Evolutionary conservation across 2,797 vertebrate genomes (phyloP).

Genomic region (Chelmon rostratus): DNA sequence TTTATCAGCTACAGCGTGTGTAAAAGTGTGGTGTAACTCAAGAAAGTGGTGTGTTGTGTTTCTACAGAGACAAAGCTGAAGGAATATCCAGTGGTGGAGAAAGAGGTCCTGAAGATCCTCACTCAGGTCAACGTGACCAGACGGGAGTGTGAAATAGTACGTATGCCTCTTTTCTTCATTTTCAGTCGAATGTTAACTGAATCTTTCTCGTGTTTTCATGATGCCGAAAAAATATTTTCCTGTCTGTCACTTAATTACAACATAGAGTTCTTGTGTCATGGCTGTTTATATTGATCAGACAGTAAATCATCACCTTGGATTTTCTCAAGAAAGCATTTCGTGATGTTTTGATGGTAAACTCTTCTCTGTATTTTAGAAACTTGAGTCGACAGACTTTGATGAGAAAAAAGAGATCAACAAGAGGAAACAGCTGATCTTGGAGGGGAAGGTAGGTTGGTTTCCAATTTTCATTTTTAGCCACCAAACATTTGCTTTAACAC

Average conservation of each 20-base stretch:
- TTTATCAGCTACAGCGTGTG: neutral
- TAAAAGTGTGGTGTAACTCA: neutral
- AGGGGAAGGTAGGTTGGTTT: slow-evolving; percentile 90
- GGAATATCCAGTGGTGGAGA: slow-evolving; percentile 89
- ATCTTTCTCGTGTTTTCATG: neutral
- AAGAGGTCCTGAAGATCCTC: slow-evolving; percentile 90
- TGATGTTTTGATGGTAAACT: neutral
- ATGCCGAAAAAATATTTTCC: neutral
- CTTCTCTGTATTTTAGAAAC: slow-evolving; percentile 83
- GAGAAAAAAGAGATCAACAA: slow-evolving; percentile 98
- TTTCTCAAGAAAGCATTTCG: neutral
- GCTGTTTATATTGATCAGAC: neutral
- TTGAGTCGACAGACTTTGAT: slow-evolving; percentile 94
- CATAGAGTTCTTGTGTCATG: neutral
- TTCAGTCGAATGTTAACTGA: neutral
- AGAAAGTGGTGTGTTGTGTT: neutral
- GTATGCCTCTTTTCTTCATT: slow-evolving; percentile 31
- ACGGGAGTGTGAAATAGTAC: slow-evolving; percentile 94
- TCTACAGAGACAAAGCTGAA: slow-evolving; percentile 89
- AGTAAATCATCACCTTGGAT: no score
- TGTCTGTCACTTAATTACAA: neutral
- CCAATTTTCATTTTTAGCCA: neutral
- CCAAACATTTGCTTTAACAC: neutral
- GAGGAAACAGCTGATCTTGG: slow-evolving; percentile 95
- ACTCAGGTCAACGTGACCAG: slow-evolving; percentile 96